These are phyloP conservation scores for Hydrophis major DNA, from an alignment of 2,797 vertebrate genomes.

Conservation along the genomic window DNA sequence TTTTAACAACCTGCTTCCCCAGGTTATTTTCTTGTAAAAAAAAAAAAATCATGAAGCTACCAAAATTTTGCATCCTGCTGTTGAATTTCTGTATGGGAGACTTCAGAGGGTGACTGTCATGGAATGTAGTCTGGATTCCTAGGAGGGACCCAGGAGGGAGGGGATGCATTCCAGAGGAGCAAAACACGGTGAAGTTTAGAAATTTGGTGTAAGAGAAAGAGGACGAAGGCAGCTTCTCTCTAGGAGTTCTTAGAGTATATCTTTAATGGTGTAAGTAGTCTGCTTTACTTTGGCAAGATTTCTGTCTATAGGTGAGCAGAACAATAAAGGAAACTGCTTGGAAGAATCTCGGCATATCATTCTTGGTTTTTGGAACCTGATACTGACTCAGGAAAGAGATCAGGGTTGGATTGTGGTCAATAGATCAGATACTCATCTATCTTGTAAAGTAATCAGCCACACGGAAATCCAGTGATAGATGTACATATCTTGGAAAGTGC, in stretches of 20 bases:
- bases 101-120: not conserved
- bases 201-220: not conserved
- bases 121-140: not conserved
- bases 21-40: not conserved
- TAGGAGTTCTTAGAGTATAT: not conserved
- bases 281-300: not conserved
- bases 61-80: not conserved
- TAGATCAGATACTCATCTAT: not conserved
- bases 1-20: not conserved
- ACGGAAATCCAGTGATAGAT: not conserved
- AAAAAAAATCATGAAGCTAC: not conserved
- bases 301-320: not conserved
- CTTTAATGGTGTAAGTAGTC: not conserved
- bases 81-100: not conserved
- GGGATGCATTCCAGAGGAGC: not conserved
- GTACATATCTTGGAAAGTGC: not conserved
- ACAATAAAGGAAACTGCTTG: not conserved
- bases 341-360: not conserved
- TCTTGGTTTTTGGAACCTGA: not conserved
- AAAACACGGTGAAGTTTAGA: not conserved
- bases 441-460: not conserved
- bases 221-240: not conserved
- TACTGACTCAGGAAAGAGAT: not conserved
- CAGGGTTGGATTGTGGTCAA: not conserved
- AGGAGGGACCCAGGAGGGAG: not conserved